Percentiles rank a stretch among this genome's conserved stretches.
Conservation (phyloP, 2,888 invertebrate genomes). For the Lasioglossum oenotherae region DNA sequence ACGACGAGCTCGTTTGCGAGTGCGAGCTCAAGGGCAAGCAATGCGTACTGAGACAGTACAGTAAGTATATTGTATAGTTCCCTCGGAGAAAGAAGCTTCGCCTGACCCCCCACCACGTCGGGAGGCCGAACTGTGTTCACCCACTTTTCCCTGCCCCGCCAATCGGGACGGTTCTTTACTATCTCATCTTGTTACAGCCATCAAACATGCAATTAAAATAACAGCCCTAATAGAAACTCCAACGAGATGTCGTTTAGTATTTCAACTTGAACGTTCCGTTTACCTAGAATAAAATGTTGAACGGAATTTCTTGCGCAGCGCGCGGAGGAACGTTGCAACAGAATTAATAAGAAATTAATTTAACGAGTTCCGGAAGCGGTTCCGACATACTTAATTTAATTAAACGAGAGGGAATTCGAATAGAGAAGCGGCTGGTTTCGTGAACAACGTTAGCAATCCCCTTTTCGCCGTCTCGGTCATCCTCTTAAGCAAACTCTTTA, state of each 20-base stretch:
- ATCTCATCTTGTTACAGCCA: too few relatives aligned
- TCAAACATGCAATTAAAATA: not conserved
- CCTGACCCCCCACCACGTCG: not conserved
- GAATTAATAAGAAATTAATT: not conserved
- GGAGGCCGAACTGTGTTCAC: not conserved
- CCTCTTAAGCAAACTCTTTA: constrained; percentile 28
- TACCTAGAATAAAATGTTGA: not conserved
- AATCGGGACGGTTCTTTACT: not conserved
- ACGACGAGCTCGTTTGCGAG: not conserved
- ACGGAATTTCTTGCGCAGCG: not conserved
- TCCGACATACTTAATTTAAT: not conserved
- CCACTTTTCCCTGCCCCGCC: not conserved
- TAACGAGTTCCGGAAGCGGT: not conserved
- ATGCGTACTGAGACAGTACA: constrained; percentile 6
- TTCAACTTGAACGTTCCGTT: not conserved
- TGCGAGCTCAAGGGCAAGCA: constrained; percentile 12
- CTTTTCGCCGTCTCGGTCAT: constrained; percentile 4
- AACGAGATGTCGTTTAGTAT: not conserved
- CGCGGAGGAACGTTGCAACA: not conserved
- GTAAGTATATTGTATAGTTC: not conserved
- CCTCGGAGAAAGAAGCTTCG: not conserved
- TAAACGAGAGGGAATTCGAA: not conserved
- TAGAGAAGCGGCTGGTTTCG: constrained; percentile 1
- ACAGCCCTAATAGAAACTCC: not conserved
- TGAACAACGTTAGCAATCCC: constrained; percentile 6